A percentile compares a stretch with the other conserved stretches of the same genome.
phyloP scores from a whole-genome alignment of 2,113 vertebrate genomes.

The Gnathonemus longibarbis region DNA sequence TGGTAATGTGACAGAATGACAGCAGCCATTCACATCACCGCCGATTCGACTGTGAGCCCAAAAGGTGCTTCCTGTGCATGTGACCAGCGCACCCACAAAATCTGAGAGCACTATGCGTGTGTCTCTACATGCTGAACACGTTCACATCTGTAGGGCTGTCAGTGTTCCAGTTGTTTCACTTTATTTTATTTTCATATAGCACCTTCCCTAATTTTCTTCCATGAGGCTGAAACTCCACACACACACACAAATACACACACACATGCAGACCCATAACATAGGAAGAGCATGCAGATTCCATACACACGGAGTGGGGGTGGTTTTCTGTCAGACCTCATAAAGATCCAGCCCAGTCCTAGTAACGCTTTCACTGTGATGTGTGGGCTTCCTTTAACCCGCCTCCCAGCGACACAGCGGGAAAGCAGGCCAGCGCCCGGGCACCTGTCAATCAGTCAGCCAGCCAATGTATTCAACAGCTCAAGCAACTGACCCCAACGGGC shows the following conservation, averaged over 20 bases:
- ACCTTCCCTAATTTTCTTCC: not conserved
- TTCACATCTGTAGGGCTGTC: not conserved
- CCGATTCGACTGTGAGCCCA: not conserved
- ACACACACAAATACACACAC: not conserved
- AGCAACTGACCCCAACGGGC: not conserved
- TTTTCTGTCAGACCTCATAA: not conserved
- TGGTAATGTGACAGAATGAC: not conserved
- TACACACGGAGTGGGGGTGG: not conserved
- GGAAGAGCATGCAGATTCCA: not conserved
- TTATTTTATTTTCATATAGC: not conserved
- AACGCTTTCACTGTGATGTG: not conserved
- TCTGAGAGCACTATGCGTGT: not conserved
- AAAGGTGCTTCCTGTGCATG: not conserved
- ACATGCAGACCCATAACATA: not conserved
- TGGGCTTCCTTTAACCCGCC: not conserved
- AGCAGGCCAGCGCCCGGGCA: not conserved
- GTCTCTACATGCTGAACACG: not conserved
- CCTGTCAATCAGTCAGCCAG: not conserved
- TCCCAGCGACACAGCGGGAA: not conserved
- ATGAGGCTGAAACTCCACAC: not conserved
- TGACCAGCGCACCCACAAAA: not conserved
- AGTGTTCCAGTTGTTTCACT: not conserved
- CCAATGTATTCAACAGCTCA: not conserved
- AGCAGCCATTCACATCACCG: not conserved
- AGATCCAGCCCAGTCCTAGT: not conserved